These are phyloP conservation scores for Pteronura brasiliensis DNA, from an alignment of 2,113 vertebrate species.

Conservation along the genomic window DNA sequence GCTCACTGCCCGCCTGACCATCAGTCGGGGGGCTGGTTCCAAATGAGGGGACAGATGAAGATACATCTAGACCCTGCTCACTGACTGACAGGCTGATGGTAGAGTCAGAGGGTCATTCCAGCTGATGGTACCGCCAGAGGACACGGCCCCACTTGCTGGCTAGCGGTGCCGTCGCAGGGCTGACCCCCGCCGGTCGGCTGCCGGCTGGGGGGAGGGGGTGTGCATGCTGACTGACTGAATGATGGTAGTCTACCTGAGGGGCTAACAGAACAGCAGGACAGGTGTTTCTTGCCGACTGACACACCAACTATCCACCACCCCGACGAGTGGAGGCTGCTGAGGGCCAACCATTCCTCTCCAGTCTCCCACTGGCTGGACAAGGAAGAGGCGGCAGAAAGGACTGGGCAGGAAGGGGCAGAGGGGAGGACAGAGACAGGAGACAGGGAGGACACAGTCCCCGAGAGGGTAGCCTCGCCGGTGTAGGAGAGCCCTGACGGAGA, in stretches of 20 bases:
- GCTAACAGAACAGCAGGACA: background rate
- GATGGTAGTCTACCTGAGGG: background rate
- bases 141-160: background rate
- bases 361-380: fast-evolving
- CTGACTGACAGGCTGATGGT: background rate
- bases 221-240: background rate
- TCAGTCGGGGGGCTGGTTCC: background rate
- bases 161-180: fast-evolving
- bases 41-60: fast-evolving
- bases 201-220: no score
- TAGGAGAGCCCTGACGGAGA: background rate
- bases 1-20: fast-evolving
- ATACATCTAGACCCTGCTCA: fast-evolving
- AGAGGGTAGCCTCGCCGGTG: background rate
- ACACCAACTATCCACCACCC: fast-evolving
- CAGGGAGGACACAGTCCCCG: background rate
- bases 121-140: no score
- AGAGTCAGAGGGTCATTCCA: background rate
- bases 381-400: background rate
- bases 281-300: no score
- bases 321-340: background rate
- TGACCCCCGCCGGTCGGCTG: background rate
- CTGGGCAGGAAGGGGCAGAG: background rate
- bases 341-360: fast-evolving
- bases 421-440: background rate